Evolutionary conservation across 2,113 vertebrate species (phyloP), one percentile per base, ranked within the genome.

Genomic region (Stegastes partitus): DNA sequence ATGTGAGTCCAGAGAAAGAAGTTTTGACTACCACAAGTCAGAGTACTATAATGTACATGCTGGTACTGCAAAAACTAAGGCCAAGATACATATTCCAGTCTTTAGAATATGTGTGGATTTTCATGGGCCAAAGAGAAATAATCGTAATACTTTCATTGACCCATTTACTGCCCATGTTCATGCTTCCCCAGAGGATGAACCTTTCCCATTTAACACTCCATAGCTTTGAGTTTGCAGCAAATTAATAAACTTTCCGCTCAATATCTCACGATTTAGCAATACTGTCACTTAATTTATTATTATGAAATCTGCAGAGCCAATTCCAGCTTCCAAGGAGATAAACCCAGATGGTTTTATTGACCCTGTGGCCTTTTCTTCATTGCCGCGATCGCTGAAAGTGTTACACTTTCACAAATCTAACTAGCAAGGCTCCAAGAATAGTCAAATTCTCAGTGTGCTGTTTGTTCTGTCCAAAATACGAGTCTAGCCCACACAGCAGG

Each of bases 401-500:
- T 57, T 34, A 19, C 23, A 49, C 49, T 70, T 69, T 18, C 63
- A 11, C 34, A 56, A 47, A 12, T 34, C 16, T 15, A 10, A 23
- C 15, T 21, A 11, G 4, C 10, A 61, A 47, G n/a, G 12, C 37
- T 73, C 39, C 51, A 62, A n/a, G 6, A 1, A 15, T 67, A 63
- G n/a, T 15, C 12, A 57, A 21, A 59, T 39, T 26, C 3, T 49
- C n/a, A 31, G 0, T 11, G 3, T 21, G 22, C 16, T 1, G 0
- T 47, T 79, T 55, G 31, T 21, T 37, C 45, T 23, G 9, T 15
- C 28, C 26, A 31, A 14, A 1, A 4, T 44, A 61, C 28, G 28
- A 42, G 39, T 11, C 10, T 55, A 55, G 12, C 15, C 50, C 22
- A 62, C 56, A 69, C 59, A 79, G 42, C 21, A 69, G 50, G 16